Percentiles rank a stretch among this genome's conserved stretches.
These are phyloP conservation scores for Pygmarrhopalites habei DNA, from an alignment of 1,140 invertebrate species.

Conservation along the genomic window DNA sequence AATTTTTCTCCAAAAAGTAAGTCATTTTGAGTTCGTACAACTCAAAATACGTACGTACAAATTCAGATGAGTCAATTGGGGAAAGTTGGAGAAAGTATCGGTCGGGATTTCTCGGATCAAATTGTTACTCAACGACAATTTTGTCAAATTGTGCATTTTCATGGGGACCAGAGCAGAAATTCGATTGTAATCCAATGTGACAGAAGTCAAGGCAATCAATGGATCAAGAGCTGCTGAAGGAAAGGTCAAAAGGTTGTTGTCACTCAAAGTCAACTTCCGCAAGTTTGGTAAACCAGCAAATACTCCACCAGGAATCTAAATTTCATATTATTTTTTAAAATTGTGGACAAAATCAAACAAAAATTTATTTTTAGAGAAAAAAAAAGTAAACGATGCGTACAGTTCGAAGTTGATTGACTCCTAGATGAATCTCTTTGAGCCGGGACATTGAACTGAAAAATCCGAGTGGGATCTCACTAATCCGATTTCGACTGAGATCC, in stretches of 20 bases:
- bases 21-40: no score
- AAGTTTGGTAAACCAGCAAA: slow-evolving; percentile 71
- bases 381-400: slow-evolving; percentile 54
- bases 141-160: slow-evolving; percentile 49
- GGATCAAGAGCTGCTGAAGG: slow-evolving; percentile 68
- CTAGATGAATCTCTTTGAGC: slow-evolving; percentile 67
- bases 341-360: no score
- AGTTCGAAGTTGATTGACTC: slow-evolving; percentile 74
- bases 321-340: no score
- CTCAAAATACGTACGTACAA: no score
- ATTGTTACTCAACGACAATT: slow-evolving; percentile 67
- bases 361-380: no score
- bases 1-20: no score
- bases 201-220: slow-evolving; percentile 60
- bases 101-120: slow-evolving; percentile 75
- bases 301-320: slow-evolving; percentile 77
- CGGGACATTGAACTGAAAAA: slow-evolving; percentile 65
- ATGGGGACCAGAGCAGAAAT: slow-evolving; percentile 67
- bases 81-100: slow-evolving; percentile 58
- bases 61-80: slow-evolving; percentile 39
- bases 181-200: slow-evolving; percentile 77
- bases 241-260: slow-evolving; percentile 78
- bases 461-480: slow-evolving; percentile 68
- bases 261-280: slow-evolving; percentile 68
- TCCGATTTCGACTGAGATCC: slow-evolving; percentile 75